Evolutionary conservation across 2,797 vertebrate genomes (phyloP).

Genomic region (Lepus oiostolus): DNA sequence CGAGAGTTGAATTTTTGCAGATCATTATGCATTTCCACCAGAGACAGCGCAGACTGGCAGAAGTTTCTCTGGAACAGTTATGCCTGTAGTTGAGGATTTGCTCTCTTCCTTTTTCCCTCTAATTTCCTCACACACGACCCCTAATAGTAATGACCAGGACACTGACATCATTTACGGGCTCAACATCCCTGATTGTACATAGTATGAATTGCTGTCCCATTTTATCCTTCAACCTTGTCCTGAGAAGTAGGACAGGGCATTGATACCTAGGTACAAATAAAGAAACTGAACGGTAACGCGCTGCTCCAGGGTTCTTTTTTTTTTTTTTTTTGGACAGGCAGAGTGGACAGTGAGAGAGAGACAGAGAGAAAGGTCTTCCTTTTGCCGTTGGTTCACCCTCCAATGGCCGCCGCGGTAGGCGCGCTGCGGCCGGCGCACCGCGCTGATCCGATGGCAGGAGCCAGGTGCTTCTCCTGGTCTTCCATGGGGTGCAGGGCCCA

Average conservation of each 20-base stretch:
- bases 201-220: neutral
- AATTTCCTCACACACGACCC: neutral
- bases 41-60: slow-evolving; percentile 44
- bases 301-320: neutral
- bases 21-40: slow-evolving; percentile 14
- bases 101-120: neutral
- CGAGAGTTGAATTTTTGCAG: neutral
- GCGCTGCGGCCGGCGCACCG: too few species aligned
- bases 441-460: too few species aligned
- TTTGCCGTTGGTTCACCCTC: too few species aligned
- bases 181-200: neutral
- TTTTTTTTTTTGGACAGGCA: too few species aligned
- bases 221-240: neutral
- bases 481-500: too few species aligned
- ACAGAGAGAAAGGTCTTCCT: too few species aligned
- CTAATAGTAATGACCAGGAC: neutral
- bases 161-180: neutral
- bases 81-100: neutral
- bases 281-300: neutral
- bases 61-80: neutral
- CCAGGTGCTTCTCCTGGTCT: too few species aligned
- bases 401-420: too few species aligned
- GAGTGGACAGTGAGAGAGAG: too few species aligned
- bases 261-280: neutral
- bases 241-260: neutral